Base-by-base conservation (phyloP, 2,888 invertebrate genomes). In the Epirrita christyi region DNA sequence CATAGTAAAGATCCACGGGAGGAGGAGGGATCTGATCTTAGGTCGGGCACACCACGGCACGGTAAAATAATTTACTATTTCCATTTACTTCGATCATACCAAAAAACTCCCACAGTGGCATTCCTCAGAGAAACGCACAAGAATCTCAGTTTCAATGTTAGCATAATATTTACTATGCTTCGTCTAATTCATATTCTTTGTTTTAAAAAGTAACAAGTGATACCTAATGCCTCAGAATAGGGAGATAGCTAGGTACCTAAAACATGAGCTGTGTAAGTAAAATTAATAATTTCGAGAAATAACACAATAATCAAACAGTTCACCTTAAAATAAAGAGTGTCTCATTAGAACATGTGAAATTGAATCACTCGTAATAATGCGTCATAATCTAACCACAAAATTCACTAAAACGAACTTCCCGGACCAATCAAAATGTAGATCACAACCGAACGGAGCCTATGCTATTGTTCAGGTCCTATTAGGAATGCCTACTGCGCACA, bases 391-490 rank as follows among this genome's bases (percentile, higher is more conserved):
- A 21, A 34, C 27, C 32, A 13, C 43, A 47, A 42, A 47, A 37
- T 37, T 37, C 38, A 21, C 21, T 21, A 21, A 45, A 56, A 43
- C 38, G 13, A 52, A 48, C 45, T 50, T 42, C 49, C 46, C n/a
- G 53, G 27, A 10, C 43, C 52, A 50, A 61, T 67, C 59, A 64
- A 52, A 55, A 67, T 67, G 57, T 60, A 46, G 49, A 61, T 55
- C 61, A 60, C 67, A 64, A 27, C 14, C 9, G 11, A 27, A 21
- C 54, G 44, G 7, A 21, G 43, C 47, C 37, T 53, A 27, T 13
- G 29, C 64, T 56, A 68, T 68, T 68, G 66, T 70, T 67, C 52
- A 50, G 48, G 50, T 55, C 63, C 67, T 57, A 67, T 68, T 67
- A 68, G 60, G 64, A 59, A 65, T 63, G 55, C 61, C 50, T 44